These are phyloP conservation scores for Lasioglossum vierecki DNA, from an alignment of 2,888 invertebrate genomes.

Conservation along the genomic window DNA sequence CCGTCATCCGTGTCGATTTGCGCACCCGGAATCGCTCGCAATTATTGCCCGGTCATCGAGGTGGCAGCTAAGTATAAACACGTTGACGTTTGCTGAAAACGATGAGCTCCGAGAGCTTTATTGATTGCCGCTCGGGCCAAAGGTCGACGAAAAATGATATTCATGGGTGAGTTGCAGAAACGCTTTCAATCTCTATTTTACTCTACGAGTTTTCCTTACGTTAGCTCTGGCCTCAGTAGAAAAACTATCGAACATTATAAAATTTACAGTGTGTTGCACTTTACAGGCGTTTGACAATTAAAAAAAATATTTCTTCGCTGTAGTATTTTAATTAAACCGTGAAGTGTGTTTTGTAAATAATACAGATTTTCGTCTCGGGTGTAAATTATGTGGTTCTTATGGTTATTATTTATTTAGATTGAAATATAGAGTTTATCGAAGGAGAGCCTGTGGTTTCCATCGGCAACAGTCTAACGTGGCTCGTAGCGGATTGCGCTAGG, in stretches of 20 bases:
- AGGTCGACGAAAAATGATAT: neutral
- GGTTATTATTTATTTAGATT: neutral
- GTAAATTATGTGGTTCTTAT: neutral
- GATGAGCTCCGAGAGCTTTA: slow-evolving; percentile 27
- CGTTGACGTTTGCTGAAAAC: slow-evolving; percentile 35
- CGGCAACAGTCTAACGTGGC: slow-evolving; percentile 60
- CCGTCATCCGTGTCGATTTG: slow-evolving; percentile 58
- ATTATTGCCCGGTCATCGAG: slow-evolving; percentile 59
- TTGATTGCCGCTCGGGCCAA: neutral
- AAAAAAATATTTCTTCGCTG: neutral
- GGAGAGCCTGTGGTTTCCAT: slow-evolving; percentile 2
- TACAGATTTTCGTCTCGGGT: too few relatives aligned
- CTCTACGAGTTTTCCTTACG: neutral
- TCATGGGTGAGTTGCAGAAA: neutral
- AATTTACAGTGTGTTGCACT: neutral
- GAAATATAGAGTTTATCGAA: neutral
- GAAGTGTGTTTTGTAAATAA: neutral
- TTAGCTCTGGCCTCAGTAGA: neutral
- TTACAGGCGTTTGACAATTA: neutral
- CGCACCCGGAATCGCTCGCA: slow-evolving; percentile 51
- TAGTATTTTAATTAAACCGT: neutral
- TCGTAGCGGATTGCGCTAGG: slow-evolving; percentile 49
- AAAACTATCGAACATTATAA: neutral
- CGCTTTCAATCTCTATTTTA: neutral
- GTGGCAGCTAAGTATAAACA: slow-evolving; percentile 51